Conservation (phyloP, 2,888 invertebrate genomes). For the Bhutanitis thaidina region DNA sequence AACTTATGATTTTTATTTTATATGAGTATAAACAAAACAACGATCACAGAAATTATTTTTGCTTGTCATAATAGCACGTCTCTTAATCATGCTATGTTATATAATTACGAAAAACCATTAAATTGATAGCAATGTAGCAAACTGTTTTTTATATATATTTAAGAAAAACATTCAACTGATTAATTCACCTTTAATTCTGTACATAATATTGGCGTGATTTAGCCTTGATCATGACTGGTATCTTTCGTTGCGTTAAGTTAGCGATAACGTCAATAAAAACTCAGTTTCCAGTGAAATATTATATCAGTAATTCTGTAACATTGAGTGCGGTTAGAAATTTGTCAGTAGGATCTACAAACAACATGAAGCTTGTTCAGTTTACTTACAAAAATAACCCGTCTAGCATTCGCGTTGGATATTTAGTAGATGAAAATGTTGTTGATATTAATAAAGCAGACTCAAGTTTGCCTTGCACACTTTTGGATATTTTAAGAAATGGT, state of each 20-base stretch:
- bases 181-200: too few relatives aligned
- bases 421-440: conserved; percentile 82
- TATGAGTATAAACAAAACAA: too few relatives aligned
- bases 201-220: conserved; percentile 25
- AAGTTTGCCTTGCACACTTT: conserved; percentile 55
- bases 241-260: conserved; percentile 30
- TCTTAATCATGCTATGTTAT: too few relatives aligned
- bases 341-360: conserved; percentile 44
- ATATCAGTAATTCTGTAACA: conserved; percentile 26
- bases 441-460: conserved; percentile 82
- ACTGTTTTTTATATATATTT: too few relatives aligned
- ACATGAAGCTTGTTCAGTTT: conserved; percentile 88
- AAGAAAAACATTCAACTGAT: too few relatives aligned
- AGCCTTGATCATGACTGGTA: conserved; percentile 42
- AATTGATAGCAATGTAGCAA: too few relatives aligned
- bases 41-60: too few relatives aligned
- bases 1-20: too few relatives aligned
- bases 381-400: conserved; percentile 72
- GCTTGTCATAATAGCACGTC: too few relatives aligned
- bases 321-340: conserved; percentile 33
- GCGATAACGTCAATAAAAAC: conserved; percentile 44
- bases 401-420: conserved; percentile 83
- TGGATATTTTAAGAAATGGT: conserved; percentile 64
- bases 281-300: conserved; percentile 30
- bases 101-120: too few relatives aligned